Evolutionary conservation across 2,888 invertebrate genomes (phyloP).

Genomic region (Volucella inanis): DNA sequence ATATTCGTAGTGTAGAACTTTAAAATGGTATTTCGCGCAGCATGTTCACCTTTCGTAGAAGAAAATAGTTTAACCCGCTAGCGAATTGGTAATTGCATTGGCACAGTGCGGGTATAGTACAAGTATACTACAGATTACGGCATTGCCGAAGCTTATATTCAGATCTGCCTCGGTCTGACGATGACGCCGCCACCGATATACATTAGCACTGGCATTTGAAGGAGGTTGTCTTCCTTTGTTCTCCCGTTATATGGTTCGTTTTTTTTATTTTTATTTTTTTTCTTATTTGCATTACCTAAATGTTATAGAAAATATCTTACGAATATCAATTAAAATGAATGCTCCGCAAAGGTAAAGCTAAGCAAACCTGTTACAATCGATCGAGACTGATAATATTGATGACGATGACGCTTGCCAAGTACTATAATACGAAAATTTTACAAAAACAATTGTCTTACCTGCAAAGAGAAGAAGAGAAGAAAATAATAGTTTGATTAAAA

Average conservation of each 20-base stretch:
- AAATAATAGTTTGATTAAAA: conserved; percentile 1
- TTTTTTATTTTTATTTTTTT: conserved; percentile 2
- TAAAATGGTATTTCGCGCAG: conserved; percentile 53
- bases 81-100: conserved; percentile 62
- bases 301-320: conserved; percentile 46
- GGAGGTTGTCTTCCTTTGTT: conserved; percentile 26
- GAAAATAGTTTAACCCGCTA: conserved; percentile 51
- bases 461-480: conserved; percentile 28
- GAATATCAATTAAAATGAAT: conserved; percentile 58
- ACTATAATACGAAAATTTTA: background rate
- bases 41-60: conserved; percentile 68
- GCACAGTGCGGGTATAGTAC: background rate
- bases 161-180: conserved; percentile 19
- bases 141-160: conserved; percentile 27
- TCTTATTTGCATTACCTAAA: conserved; percentile 47
- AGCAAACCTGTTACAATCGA: conserved; percentile 40
- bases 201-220: conserved; percentile 61
- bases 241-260: conserved; percentile 9
- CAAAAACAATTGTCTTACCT: conserved; percentile 42
- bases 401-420: conserved; percentile 1
- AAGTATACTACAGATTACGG: conserved; percentile 18
- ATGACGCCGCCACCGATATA: too few relatives aligned
- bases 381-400: background rate
- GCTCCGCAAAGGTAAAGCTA: conserved; percentile 40
- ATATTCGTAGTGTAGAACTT: conserved; percentile 30